Percentiles rank a stretch among this genome's conserved stretches.
Conservation (phyloP, 2,797 vertebrate species). For the Sebastes miniatus region DNA sequence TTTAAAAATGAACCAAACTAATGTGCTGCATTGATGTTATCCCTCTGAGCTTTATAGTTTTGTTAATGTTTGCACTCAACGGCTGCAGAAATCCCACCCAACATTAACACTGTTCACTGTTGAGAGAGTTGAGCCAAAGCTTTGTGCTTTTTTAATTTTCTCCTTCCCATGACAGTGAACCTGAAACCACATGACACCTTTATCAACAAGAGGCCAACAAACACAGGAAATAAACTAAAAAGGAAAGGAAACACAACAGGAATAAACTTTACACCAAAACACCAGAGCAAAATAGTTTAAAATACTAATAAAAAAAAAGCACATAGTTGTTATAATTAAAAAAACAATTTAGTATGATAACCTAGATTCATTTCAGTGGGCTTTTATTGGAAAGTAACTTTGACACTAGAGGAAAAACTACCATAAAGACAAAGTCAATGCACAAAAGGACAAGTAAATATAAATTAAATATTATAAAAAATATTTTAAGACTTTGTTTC, state of each 20-base stretch:
- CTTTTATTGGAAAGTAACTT: not conserved
- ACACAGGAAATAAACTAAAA: slow-evolving; percentile 22
- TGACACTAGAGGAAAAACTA: too few relatives aligned
- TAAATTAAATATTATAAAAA: not conserved
- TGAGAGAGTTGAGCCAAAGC: not conserved
- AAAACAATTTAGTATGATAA: not conserved
- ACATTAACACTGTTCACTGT: not conserved
- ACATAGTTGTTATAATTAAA: not conserved
- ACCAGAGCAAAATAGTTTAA: not conserved
- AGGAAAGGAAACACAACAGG: not conserved
- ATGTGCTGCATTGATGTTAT: not conserved
- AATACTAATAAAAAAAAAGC: not conserved
- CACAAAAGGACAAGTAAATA: not conserved
- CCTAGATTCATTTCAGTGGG: not conserved
- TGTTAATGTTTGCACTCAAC: not conserved
- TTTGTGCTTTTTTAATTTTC: not conserved
- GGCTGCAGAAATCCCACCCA: not conserved
- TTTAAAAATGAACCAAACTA: not conserved
- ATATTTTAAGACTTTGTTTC: not conserved
- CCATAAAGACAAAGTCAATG: not conserved
- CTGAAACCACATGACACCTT: slow-evolving; percentile 20
- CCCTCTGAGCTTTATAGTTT: not conserved
- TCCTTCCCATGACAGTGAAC: slow-evolving; percentile 8
- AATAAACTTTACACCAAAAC: not conserved
- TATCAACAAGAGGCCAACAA: not conserved